phyloP scores from a whole-genome alignment of 2,888 invertebrate genomes.

The Ceriagrion tenellum region DNA sequence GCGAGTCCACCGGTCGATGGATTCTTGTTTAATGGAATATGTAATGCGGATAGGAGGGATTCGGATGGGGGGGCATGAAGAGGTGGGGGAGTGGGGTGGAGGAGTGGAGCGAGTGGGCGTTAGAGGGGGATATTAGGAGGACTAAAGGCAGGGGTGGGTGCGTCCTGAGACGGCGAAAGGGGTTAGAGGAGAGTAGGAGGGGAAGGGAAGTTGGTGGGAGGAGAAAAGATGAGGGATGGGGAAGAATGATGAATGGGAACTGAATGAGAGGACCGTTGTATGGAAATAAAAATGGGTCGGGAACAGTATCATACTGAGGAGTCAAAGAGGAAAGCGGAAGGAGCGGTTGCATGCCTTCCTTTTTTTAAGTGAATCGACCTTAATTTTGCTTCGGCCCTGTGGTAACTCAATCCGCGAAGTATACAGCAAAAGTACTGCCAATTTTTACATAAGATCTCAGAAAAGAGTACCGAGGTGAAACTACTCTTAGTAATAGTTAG shows the following conservation, averaged over 20 bases:
- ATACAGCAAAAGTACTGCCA: too few relatives aligned
- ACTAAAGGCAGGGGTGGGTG: slow-evolving; percentile 28
- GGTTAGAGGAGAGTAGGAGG: neutral
- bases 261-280: slow-evolving; percentile 69
- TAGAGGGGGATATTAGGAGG: slow-evolving; percentile 70
- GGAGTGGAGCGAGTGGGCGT: slow-evolving; percentile 48
- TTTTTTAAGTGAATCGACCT: too few relatives aligned
- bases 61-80: slow-evolving; percentile 15
- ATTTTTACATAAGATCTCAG: too few relatives aligned
- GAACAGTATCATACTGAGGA: neutral
- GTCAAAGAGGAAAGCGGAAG: neutral
- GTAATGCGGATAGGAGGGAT: slow-evolving; percentile 78
- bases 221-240: slow-evolving; percentile 2
- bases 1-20: slow-evolving; percentile 78
- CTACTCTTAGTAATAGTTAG: too few relatives aligned
- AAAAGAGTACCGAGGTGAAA: too few relatives aligned
- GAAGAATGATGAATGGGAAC: slow-evolving; percentile 59
- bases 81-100: slow-evolving; percentile 58
- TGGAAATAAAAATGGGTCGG: slow-evolving; percentile 68
- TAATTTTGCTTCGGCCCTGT: too few relatives aligned
- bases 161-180: slow-evolving; percentile 20
- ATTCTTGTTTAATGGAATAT: slow-evolving; percentile 88
- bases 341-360: neutral
- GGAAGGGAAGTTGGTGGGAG: slow-evolving; percentile 42
- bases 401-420: too few relatives aligned